A percentile compares a stretch with the other conserved stretches of the same genome.
phyloP scores from a whole-genome alignment of 2,113 vertebrate species.

The Corvus hawaiiensis region DNA sequence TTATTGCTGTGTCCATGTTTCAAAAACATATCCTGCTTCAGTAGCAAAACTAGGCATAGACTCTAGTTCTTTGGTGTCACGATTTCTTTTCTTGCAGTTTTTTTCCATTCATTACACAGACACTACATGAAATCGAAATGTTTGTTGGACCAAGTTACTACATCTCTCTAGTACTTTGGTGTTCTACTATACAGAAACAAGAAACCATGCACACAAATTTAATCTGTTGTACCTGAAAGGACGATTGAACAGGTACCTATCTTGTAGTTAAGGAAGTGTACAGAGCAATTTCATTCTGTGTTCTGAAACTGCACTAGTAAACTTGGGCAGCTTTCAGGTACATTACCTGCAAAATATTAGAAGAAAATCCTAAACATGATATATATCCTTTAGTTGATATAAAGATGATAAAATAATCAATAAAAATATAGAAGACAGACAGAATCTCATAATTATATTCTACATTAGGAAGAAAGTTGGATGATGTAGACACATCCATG shows the following conservation, averaged over 20 bases:
- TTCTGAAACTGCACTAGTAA: slow-evolving; percentile 50
- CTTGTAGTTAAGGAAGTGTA: slow-evolving; percentile 19
- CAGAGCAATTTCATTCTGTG: slow-evolving; percentile 30
- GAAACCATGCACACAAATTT: slow-evolving; percentile 61
- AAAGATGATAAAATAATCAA: slow-evolving; percentile 59
- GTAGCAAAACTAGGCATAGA: slow-evolving; percentile 55
- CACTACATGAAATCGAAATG: slow-evolving; percentile 62
- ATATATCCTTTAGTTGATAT: slow-evolving; percentile 58
- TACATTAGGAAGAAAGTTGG: slow-evolving; percentile 24
- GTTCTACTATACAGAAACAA: slow-evolving; percentile 57
- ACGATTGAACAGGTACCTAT: slow-evolving; percentile 39
- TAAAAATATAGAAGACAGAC: slow-evolving; percentile 62
- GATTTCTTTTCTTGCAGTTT: slow-evolving; percentile 57
- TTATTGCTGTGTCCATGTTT: neutral
- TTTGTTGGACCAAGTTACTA: slow-evolving; percentile 61
- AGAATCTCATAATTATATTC: slow-evolving; percentile 50
- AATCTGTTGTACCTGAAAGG: slow-evolving; percentile 47
- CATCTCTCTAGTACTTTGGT: slow-evolving; percentile 47
- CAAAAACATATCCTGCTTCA: neutral
- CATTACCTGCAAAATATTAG: slow-evolving; percentile 46
- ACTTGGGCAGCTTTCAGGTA: slow-evolving; percentile 41
- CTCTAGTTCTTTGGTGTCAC: slow-evolving; percentile 61
- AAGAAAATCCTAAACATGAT: slow-evolving; percentile 53
- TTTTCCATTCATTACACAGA: slow-evolving; percentile 56
- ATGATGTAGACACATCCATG: slow-evolving; percentile 24